Percentiles rank a stretch among this genome's conserved stretches.
Conservation (phyloP, 2,888 invertebrate genomes). For the Mythimna pallens region DNA sequence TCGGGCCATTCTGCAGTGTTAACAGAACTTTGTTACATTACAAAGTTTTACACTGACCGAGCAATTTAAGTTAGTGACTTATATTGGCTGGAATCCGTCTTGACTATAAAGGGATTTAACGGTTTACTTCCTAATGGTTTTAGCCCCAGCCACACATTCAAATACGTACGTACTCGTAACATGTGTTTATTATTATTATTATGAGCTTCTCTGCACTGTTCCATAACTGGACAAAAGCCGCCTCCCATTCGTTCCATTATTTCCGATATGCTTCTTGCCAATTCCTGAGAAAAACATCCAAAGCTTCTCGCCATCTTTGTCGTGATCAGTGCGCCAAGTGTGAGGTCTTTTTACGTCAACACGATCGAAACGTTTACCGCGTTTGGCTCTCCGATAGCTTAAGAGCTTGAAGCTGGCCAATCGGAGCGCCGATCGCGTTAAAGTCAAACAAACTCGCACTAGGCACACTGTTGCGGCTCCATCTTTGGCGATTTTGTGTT, state of each 20-base stretch:
- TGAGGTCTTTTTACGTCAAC: no score
- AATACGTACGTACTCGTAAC: background rate
- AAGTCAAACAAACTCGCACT: no score
- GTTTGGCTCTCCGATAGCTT: no score
- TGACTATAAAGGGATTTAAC: conserved; percentile 47
- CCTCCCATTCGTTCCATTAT: background rate
- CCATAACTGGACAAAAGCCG: background rate
- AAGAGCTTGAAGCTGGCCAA: no score
- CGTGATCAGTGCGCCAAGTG: no score
- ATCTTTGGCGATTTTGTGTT: background rate
- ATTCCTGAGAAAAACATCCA: background rate
- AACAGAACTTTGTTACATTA: conserved; percentile 76
- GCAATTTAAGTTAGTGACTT: conserved; percentile 77
- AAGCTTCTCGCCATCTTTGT: no score
- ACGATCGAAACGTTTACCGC: no score
- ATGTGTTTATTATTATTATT: background rate
- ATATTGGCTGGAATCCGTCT: conserved; percentile 39
- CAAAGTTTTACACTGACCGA: conserved; percentile 76
- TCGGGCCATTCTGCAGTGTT: conserved; percentile 73
- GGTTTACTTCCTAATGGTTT: conserved; percentile 13
- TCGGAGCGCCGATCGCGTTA: no score
- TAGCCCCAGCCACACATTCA: background rate
- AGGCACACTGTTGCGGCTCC: no score
- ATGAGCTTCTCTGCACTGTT: background rate
- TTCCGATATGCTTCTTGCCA: background rate